Evolutionary conservation across 2,113 vertebrate species (phyloP), one percentile per base, ranked within the genome.

Genomic region (Pao palembangensis): DNA sequence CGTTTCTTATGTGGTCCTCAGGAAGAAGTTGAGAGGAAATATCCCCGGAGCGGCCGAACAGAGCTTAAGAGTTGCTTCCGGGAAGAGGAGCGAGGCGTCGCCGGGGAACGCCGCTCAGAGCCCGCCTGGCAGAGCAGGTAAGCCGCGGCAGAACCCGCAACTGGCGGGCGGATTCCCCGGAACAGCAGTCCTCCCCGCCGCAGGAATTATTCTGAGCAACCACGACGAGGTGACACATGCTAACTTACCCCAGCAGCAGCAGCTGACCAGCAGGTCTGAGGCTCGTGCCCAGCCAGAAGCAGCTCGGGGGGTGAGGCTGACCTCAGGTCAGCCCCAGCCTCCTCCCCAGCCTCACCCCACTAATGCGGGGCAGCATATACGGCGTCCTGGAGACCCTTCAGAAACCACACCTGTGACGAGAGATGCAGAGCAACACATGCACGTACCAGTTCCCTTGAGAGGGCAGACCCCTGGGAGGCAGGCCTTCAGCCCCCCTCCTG

Each of bases 1-100:
- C 12, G 80, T 70, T 2, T 85, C 92, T 57, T 84, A 81, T 52
- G 92, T 98, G 46, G 82, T 93, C 18, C 91, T 98, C 38, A 88
- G 84, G 78, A 93, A 76, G 71, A 91, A 88, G 58, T 95, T 91
- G 82, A 66, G 76, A 42, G 88, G 88, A 23, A 17, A 67, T 78
- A 89, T 55, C 2, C 14, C 65, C 1, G 68, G 44, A 0, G 64
- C 83, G n/a, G 90, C 85, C 18, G 92, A 44, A 7, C 18, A 16
- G n/a, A 41, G 55, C 58, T 52, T 60, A 6, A 18, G 20, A 2
- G 2, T 4, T 1, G 17, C 47, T 8, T 20, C 44, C 12, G 49
- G 51, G 49, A 21, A 2, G 19, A 42, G 1, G 5, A 0, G 47
- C 12, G 53, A 61, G 3, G 23, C 14, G 17, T 13, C 28, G 8